phyloP scores from a whole-genome alignment of 2,888 invertebrate species.

The Drosophila incognita region DNA sequence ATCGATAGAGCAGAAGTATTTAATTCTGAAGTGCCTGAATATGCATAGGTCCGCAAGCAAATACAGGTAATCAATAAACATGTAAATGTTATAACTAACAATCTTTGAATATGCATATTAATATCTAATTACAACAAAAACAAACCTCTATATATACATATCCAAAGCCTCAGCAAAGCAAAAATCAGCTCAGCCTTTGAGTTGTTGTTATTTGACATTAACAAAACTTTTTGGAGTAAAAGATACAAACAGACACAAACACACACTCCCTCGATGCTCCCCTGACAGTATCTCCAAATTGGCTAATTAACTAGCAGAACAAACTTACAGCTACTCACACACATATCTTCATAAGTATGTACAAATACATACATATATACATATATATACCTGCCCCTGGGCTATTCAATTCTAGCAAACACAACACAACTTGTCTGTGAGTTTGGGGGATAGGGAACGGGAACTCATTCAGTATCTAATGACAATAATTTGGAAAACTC shows the following conservation, averaged over 20 bases:
- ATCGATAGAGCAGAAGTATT: neutral
- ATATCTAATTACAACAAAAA: neutral
- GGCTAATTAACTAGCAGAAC: slow-evolving; percentile 68
- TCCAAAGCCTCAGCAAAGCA: slow-evolving; percentile 7
- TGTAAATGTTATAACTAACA: neutral
- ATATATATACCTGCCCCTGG: slow-evolving; percentile 36
- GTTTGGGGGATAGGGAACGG: neutral
- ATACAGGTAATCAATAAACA: neutral
- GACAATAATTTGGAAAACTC: slow-evolving; percentile 77
- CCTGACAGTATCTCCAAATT: slow-evolving; percentile 51
- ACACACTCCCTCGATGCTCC: slow-evolving; percentile 24
- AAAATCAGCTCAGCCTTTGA: slow-evolving; percentile 41
- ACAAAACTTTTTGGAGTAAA: slow-evolving; percentile 46
- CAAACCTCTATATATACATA: slow-evolving; percentile 12
- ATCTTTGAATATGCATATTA: neutral
- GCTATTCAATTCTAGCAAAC: slow-evolving; percentile 44
- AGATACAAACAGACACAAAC: slow-evolving; percentile 13
- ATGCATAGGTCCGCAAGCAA: neutral
- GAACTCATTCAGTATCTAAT: slow-evolving; percentile 68
- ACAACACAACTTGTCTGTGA: slow-evolving; percentile 24
- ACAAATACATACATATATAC: slow-evolving; percentile 8
- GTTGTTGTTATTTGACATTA: slow-evolving; percentile 64
- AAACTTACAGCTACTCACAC: slow-evolving; percentile 18
- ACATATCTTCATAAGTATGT: neutral
- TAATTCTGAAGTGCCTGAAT: neutral